phyloP scores from a whole-genome alignment of 1,140 invertebrate genomes.

The Lucilia sericata region DNA sequence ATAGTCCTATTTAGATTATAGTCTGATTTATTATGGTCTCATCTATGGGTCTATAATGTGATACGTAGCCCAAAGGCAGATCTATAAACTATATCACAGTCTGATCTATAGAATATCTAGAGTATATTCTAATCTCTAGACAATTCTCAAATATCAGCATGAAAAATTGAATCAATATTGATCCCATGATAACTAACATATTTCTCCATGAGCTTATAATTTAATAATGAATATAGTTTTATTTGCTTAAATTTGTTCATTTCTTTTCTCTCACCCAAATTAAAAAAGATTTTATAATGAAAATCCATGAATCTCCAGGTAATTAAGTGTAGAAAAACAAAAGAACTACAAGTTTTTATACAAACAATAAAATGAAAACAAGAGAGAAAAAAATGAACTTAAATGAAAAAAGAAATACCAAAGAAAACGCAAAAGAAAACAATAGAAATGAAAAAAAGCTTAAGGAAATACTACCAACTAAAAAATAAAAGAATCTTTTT shows the following conservation, averaged over 20 bases:
- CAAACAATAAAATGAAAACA: constrained; percentile 1
- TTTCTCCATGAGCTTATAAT: background rate
- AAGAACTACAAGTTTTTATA: background rate
- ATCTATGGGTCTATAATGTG: too few species aligned
- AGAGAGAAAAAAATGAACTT: background rate
- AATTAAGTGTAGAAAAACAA: constrained; percentile 34
- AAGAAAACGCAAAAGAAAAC: background rate
- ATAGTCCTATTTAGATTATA: too few species aligned
- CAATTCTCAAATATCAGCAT: too few species aligned
- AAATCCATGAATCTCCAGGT: constrained; percentile 37
- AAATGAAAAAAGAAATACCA: background rate
- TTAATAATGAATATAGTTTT: background rate
- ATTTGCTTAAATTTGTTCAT: background rate
- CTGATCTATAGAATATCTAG: too few species aligned
- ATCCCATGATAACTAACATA: background rate
- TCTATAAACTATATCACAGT: too few species aligned
- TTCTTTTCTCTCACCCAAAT: constrained; percentile 8
- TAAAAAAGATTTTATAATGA: constrained; percentile 20
- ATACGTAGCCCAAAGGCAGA: too few species aligned
- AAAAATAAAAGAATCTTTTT: constrained; percentile 7
- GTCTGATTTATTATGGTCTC: too few species aligned
- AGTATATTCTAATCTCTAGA: too few species aligned
- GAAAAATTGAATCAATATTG: background rate
- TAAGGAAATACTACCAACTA: background rate
- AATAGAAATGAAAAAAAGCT: background rate